Conservation (phyloP, 2,888 invertebrate species). For the Ypsolopha sequella region DNA sequence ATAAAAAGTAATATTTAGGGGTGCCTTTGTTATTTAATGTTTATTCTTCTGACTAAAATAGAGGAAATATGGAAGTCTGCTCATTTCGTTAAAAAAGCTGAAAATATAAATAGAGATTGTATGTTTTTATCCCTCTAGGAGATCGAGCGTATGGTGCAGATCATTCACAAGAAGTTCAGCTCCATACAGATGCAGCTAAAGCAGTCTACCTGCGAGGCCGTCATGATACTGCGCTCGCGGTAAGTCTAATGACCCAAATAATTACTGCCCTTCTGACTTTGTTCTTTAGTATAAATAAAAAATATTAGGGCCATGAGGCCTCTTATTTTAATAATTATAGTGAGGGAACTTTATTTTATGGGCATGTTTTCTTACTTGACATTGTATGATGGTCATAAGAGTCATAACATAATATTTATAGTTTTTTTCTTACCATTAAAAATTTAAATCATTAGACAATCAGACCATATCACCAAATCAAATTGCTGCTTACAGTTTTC, state of each 20-base stretch:
- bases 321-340: too few relatives aligned
- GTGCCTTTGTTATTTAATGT: too few relatives aligned
- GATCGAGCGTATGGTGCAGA: conserved; percentile 99
- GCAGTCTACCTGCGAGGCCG: conserved; percentile 99
- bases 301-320: too few relatives aligned
- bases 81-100: background rate
- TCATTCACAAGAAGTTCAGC: conserved; percentile 98
- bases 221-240: conserved; percentile 95
- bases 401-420: too few relatives aligned
- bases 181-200: conserved; percentile 99
- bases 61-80: too few relatives aligned
- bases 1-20: too few relatives aligned
- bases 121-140: conserved; percentile 63
- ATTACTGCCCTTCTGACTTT: too few relatives aligned
- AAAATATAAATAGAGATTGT: background rate
- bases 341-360: too few relatives aligned
- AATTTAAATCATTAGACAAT: background rate
- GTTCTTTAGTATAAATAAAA: too few relatives aligned
- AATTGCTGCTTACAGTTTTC: conserved; percentile 67
- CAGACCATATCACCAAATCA: background rate
- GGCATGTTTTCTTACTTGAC: too few relatives aligned
- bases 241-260: conserved; percentile 14
- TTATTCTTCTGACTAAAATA: too few relatives aligned
- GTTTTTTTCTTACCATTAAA: background rate
- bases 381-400: too few relatives aligned